phyloP scores from a whole-genome alignment of 2,113 vertebrate species.

The Ursus arctos region DNA sequence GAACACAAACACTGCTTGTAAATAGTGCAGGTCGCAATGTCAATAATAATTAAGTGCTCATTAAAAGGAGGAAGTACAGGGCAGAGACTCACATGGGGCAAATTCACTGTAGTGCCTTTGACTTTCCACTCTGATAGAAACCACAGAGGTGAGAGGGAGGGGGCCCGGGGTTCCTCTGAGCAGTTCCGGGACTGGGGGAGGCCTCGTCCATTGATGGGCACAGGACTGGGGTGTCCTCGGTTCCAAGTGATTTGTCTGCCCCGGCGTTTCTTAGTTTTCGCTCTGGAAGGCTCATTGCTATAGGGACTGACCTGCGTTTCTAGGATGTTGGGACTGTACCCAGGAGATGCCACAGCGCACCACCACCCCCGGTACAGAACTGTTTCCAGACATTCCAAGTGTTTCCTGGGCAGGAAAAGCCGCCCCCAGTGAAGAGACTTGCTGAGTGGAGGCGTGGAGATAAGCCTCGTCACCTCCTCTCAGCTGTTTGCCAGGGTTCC shows the following conservation, averaged over 20 bases:
- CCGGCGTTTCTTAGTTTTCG: no score
- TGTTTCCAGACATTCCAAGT: neutral
- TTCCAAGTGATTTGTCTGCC: fast-evolving
- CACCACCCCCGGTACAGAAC: no score
- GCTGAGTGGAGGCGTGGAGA: fast-evolving
- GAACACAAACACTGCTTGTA: fast-evolving
- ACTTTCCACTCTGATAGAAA: neutral
- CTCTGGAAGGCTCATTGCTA: fast-evolving
- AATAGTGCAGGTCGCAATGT: neutral
- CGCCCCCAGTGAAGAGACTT: neutral
- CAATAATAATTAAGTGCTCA: neutral
- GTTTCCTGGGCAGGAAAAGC: neutral
- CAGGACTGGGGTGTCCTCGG: neutral
- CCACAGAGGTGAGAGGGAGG: neutral
- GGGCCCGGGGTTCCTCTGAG: fast-evolving
- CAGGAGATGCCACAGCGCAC: no score
- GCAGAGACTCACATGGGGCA: fast-evolving
- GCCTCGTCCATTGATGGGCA: fast-evolving
- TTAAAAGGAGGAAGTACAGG: fast-evolving
- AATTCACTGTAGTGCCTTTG: fast-evolving
- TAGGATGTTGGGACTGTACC: fast-evolving
- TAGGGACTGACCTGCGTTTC: no score
- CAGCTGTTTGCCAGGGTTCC: fast-evolving
- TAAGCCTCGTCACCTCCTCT: fast-evolving
- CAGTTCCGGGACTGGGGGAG: neutral